Base-by-base conservation (phyloP, 2,888 invertebrate genomes). In the Argynnis bischoffii region DNA sequence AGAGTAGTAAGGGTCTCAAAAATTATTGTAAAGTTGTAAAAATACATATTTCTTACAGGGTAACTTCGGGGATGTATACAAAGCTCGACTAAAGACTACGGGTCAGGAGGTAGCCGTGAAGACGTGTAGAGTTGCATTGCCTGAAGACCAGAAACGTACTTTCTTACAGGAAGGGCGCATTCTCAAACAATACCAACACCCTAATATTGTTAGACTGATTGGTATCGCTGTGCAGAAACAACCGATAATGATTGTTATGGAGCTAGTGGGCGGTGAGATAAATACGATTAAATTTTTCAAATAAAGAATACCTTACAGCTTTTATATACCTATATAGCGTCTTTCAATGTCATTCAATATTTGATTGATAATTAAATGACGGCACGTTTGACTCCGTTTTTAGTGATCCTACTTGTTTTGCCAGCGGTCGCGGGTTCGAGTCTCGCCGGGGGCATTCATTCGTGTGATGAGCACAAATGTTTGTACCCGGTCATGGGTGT, bases 161-260 rank as follows among this genome's bases (percentile, higher is more conserved):
- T 99, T 99, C 91, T 91, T 99, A 48, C 98, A 98, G 84, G 99
- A 99, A 84, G 99, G 99, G 0, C 94, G 99, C 75, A 99, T 99
- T 76, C 93, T 99, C 15, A 98, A 99, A 85, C 98, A 98, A 86
- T 99, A 99, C 86, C 97, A 98, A 86, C 99, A 99, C 88, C 98
- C 98, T 0, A 99, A 99, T 89, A 98, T 99, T 74, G 99, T 99
- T 50, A 95, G 97, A 81, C 95, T 99, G 51, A 98, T 99, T 77
- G 99, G 99, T 41, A 99, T 99, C 78, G 99, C 99, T 78, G 99
- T 99, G 72, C 99, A 99, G 88, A 98, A 98, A 82, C 98, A 99
- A 80, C 99, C 99, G 0, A 98, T 99, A 68, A 99, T 99, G 98
- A 99, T 99, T 80, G 98, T 99, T 47, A 99, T 99, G 99, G 99